Base-by-base conservation (phyloP, 2,797 vertebrate species). In the Spea hammondii region DNA sequence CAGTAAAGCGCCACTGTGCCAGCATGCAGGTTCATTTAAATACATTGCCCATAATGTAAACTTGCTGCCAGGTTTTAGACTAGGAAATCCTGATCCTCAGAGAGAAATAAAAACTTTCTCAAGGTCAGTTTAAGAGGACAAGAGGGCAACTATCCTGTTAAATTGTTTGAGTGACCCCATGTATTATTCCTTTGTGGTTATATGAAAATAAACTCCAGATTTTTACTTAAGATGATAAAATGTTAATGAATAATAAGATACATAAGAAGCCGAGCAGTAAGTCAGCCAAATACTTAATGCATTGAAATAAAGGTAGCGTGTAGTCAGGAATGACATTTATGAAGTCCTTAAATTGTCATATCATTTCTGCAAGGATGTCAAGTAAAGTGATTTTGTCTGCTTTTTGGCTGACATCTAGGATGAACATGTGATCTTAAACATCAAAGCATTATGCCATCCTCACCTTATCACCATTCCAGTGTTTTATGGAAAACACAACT, bases 1-100 rank as follows among this genome's bases (percentile, higher is more conserved):
- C 87, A 85, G 78, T 84, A 89, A 90, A 84, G 78, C 85, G 83
- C 85, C 64, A 84, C 83, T 86, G 85, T 65, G 46, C 85, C 88
- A 89, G 86, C 83, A 83, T 67, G 79, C 84, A 84, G 81, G 82
- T 0, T 1, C 53, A 84, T 86, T 84, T 86, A 86, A 89, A 88
- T 86, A 87, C 85, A 84, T 85, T 79, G 76, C 86, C 84, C 76
- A 65, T 83, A 83, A 80, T 67, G 80, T 83, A 83, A 80, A 84
- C 69, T 83, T 77, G 64, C 73, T 1, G 71, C 77, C 82, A 82
- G 64, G 67, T 76, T 82, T 79, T 59, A 11, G 80, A 70, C 84
- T 86, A 75, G 80, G 48, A 74, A 4, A 7, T 4, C 6, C 47
- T 79, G 67, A 75, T 89, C 76, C 83, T 83, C 12, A 2, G 44